Conservation (phyloP, 1,140 invertebrate species). For the Cydia splendana region DNA sequence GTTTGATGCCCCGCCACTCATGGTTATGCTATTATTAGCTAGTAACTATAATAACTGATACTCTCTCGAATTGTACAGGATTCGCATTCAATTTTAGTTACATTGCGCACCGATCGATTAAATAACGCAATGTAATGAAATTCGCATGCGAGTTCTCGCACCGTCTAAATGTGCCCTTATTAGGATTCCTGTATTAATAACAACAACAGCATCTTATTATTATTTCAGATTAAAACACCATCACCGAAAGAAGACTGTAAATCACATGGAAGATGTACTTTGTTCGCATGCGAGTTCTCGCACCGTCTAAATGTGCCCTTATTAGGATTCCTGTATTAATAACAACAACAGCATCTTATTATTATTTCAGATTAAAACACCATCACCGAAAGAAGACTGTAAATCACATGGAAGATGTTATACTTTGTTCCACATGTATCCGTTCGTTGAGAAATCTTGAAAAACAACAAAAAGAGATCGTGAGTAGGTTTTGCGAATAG, state of each 20-base stretch:
- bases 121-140: no score
- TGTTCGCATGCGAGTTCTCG: no score
- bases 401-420: slow-evolving; percentile 70
- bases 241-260: slow-evolving; percentile 69
- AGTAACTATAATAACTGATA: no score
- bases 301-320: no score
- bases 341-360: background rate
- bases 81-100: no score
- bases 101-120: no score
- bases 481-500: slow-evolving; percentile 45
- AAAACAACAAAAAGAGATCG: slow-evolving; percentile 71
- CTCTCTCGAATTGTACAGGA: no score
- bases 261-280: slow-evolving; percentile 70
- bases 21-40: no score
- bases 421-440: slow-evolving; percentile 68
- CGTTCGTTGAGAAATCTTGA: slow-evolving; percentile 65
- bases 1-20: no score
- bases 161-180: no score
- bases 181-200: background rate
- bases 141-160: no score
- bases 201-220: background rate
- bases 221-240: slow-evolving; percentile 65
- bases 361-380: slow-evolving; percentile 61
- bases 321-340: no score
- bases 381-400: slow-evolving; percentile 71